Evolutionary conservation across 2,888 invertebrate species (phyloP).

Genomic region (Drosophila austrosaltans): DNA sequence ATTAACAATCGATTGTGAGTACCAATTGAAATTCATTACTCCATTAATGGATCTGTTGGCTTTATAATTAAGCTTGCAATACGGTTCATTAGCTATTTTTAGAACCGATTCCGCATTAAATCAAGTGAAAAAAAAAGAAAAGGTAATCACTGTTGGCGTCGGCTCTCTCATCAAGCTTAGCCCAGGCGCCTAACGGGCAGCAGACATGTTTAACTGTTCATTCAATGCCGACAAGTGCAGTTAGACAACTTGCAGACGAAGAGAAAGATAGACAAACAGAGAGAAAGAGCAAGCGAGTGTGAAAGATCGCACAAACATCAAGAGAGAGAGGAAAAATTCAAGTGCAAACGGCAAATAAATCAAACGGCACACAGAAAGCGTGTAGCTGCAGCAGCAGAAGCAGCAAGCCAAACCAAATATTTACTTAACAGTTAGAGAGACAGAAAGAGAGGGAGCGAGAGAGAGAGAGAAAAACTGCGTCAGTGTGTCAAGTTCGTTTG

Average conservation of each 20-base stretch:
- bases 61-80: not conserved
- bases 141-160: conserved; percentile 2
- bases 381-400: conserved; percentile 34
- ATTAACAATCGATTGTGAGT: not conserved
- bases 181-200: conserved; percentile 65
- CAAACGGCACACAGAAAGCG: conserved; percentile 72
- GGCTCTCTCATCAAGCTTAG: conserved; percentile 18
- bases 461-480: conserved; percentile 71
- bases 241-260: conserved; percentile 63
- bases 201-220: conserved; percentile 71
- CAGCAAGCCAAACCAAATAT: conserved; percentile 44
- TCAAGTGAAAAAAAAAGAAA: not conserved
- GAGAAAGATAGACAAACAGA: conserved; percentile 38
- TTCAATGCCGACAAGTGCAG: conserved; percentile 71
- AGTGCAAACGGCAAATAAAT: conserved; percentile 77
- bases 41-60: conserved; percentile 8
- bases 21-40: not conserved
- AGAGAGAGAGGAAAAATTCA: conserved; percentile 62
- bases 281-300: conserved; percentile 2
- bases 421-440: conserved; percentile 59
- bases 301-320: conserved; percentile 14
- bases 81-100: conserved; percentile 24
- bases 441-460: conserved; percentile 47
- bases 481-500: conserved; percentile 82
- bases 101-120: conserved; percentile 14